Conservation (phyloP, 2,113 vertebrate genomes). For the Mustela lutreola region DNA sequence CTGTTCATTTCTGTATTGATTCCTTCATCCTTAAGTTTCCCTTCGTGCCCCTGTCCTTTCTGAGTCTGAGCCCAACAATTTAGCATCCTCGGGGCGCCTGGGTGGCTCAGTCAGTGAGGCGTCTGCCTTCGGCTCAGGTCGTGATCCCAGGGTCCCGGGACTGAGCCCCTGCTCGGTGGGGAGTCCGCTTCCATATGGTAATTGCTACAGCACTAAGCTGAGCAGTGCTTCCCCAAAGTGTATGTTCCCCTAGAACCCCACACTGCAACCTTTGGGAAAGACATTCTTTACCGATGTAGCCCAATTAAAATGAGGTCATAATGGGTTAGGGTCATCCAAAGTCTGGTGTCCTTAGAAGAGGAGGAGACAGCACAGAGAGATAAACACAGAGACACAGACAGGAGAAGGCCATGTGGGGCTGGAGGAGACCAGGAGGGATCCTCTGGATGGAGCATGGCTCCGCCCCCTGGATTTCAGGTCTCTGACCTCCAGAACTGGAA, state of each 20-base stretch:
- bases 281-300: background rate
- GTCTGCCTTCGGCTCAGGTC: background rate
- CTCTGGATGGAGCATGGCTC: accelerated
- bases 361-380: background rate
- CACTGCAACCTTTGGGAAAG: background rate
- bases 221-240: accelerated
- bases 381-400: background rate
- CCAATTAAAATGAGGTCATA: background rate
- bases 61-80: too few species aligned
- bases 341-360: too few species aligned
- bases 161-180: background rate
- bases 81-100: too few species aligned
- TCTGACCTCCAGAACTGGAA: background rate
- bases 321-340: background rate
- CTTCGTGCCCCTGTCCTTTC: background rate
- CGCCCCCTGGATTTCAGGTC: too few species aligned
- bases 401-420: accelerated
- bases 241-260: background rate
- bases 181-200: accelerated
- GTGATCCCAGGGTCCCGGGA: background rate
- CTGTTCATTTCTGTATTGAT: background rate
- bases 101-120: background rate
- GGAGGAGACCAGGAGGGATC: too few species aligned
- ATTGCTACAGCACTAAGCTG: accelerated
- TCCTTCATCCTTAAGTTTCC: background rate